These are phyloP conservation scores for Sylvia atricapilla DNA, from an alignment of 2,113 vertebrate genomes.

Conservation along the genomic window DNA sequence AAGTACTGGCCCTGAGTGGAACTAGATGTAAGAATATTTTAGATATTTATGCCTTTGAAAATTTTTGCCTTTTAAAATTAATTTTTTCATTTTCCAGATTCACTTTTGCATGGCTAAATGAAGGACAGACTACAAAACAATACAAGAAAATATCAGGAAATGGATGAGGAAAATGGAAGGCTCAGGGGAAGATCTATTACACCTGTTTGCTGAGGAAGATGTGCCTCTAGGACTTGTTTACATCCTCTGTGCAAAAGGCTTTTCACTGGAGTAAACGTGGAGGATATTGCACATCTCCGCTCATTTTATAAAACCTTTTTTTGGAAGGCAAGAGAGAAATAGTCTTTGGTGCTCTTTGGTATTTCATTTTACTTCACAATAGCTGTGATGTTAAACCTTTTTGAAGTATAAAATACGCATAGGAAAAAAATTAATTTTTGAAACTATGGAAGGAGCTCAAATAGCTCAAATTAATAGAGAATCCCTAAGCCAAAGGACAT, in stretches of 20 bases:
- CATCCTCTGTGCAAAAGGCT: neutral
- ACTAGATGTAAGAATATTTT: neutral
- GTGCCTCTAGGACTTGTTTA: neutral
- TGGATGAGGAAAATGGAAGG: neutral
- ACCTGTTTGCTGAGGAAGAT: neutral
- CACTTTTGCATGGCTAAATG: neutral
- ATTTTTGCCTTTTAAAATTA: neutral
- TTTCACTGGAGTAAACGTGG: neutral
- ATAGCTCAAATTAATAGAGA: neutral
- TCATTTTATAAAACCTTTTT: neutral
- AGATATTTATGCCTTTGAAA: neutral
- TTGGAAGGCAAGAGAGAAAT: neutral
- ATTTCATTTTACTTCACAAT: neutral
- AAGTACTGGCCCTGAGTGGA: neutral
- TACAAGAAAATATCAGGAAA: neutral
- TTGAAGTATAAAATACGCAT: neutral
- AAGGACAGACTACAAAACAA: neutral
- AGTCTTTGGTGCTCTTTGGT: neutral
- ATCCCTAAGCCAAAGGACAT: neutral
- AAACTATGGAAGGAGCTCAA: neutral
- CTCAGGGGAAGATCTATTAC: neutral
- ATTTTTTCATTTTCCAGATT: neutral
- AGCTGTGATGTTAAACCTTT: neutral
- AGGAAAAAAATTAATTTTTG: neutral
- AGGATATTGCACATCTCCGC: neutral